Base-by-base conservation (phyloP, 2,113 vertebrate genomes). In the Centropristis striata region DNA sequence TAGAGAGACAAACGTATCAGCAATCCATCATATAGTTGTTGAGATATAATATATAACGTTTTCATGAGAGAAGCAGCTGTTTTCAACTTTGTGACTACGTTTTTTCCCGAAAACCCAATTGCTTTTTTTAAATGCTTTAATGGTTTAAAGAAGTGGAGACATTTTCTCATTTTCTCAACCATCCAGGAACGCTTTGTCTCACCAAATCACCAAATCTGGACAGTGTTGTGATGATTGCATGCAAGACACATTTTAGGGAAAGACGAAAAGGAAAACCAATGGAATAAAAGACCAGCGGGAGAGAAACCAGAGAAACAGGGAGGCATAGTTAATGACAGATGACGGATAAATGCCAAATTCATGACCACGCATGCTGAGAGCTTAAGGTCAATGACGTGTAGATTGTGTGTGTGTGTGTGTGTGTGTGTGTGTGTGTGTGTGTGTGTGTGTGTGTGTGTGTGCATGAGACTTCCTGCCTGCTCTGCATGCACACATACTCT, bases 311-410 rank as follows among this genome's bases (percentile, higher is more conserved):
- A 53, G 28, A 64, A 32, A 64, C n/a, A 39, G 5, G 25, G 37
- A 55, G 37, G 41, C 57, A 16, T 2, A 5, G 55, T 37, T 75
- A 64, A 89, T 67, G 71, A 73, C 28, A 76, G 72, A 72, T 77
- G 73, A 85, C 20, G 20, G 70, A 78, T 76, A 78, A 89, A 89
- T 81, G 67, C 53, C 69, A 80, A 54, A 71, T 69, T 49, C 72
- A 82, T 78, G 28, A 74, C 53, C 47, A 8, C 2, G 54, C 37
- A 71, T 53, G 79, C 80, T 58, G 61, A 67, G 76, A 68, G 75
- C 68, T 78, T 47, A 77, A 80, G 75, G 84, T 90, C 74, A 75
- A 8, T 64, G 63, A 64, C 9, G 53, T 61, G 54, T 9, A 20
- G 32, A 9, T 0, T 23, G 8, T 66, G 63, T 67, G 21, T 37